Evolutionary conservation across 2,113 vertebrate genomes (phyloP), one percentile per base, ranked within the genome.

Genomic region (Menura novaehollandiae): DNA sequence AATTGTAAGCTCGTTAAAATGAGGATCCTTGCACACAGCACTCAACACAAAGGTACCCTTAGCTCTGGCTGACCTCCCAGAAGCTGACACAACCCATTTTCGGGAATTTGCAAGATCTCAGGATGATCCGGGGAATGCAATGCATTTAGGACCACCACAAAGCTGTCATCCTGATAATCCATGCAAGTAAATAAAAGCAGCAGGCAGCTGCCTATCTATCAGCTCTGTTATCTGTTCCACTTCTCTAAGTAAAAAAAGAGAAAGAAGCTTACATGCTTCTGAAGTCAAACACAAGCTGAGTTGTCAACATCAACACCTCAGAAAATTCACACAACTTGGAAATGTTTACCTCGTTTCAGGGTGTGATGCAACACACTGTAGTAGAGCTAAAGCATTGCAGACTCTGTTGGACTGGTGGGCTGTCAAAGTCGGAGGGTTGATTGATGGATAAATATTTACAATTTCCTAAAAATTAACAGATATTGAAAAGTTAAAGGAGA

Each of bases 401-500:
- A 99, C 99, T 98, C 99, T 98, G 97, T 99, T 99, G 69, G 99
- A 99, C 60, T 99, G 99, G 97, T 99, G 99, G 86, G 99, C 99
- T 64, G 99, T 99, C 96, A 99, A 98, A 11, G 99, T 99, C 0
- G 99, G 99, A 49, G 99, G 99, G 92, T 99, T 99, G 96, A 99
- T 99, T n/a, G 99, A 99, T 46, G 99, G 99, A 93, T 99, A 99
- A 97, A 99, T 99, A 98, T 99, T 99, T 95, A 99, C 99, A 93
- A 99, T 99, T 98, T 99, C 99, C 99, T 99, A 85, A 80, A 79
- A 75, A 74, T 73, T 89, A 93, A 37, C 10, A 92, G 39, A 51
- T 16, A 35, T 46, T 59, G 39, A 77, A 62, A 88, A 58, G 41
- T 81, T 89, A 91, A 63, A 77, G 26, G 37, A 78, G 33, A 55